Evolutionary conservation across 30 jellyfish, hydroid and myxozoan genomes (phyloP).

Genomic region (Pseudorhiza aurosa): DNA sequence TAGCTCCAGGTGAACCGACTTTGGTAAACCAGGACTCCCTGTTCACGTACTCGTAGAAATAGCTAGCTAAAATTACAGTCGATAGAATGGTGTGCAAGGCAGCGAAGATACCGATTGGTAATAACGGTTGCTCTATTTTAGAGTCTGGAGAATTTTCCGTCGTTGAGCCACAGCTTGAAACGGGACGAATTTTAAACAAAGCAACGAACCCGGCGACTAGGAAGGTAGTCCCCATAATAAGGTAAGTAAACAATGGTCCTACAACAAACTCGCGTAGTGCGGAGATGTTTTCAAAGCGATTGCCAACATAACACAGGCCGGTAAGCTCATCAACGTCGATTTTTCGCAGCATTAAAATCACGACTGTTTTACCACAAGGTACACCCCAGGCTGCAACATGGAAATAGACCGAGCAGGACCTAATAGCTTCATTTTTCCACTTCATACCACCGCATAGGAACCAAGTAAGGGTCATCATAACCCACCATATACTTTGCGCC

Average conservation of each 20-base stretch:
- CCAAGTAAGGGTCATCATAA: slow-evolving; percentile 90
- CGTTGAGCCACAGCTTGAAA: slow-evolving; percentile 33
- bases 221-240: slow-evolving; percentile 90
- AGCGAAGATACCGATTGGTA: slow-evolving; percentile 83
- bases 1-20: slow-evolving; percentile 91
- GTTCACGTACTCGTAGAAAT: slow-evolving; percentile 93
- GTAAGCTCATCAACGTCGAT: slow-evolving; percentile 97
- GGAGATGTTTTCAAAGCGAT: slow-evolving; percentile 88
- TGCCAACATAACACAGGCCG: slow-evolving; percentile 97
- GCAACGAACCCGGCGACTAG: slow-evolving; percentile 89
- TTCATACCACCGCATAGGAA: slow-evolving; percentile 90
- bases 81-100: slow-evolving; percentile 82
- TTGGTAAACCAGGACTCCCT: slow-evolving; percentile 88
- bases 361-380: slow-evolving; percentile 90
- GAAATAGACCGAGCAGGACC: slow-evolving; percentile 72
- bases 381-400: slow-evolving; percentile 98
- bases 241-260: slow-evolving; percentile 93
- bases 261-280: slow-evolving; percentile 91
- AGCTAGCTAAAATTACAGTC: slow-evolving; percentile 86
- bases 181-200: slow-evolving; percentile 75
- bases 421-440: slow-evolving; percentile 86
- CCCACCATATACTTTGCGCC: slow-evolving; percentile 99
- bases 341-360: slow-evolving; percentile 81
- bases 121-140: slow-evolving; percentile 60
- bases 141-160: slow-evolving; percentile 54